phyloP scores from a whole-genome alignment of 2,888 invertebrate genomes.

The Tachina fera region DNA sequence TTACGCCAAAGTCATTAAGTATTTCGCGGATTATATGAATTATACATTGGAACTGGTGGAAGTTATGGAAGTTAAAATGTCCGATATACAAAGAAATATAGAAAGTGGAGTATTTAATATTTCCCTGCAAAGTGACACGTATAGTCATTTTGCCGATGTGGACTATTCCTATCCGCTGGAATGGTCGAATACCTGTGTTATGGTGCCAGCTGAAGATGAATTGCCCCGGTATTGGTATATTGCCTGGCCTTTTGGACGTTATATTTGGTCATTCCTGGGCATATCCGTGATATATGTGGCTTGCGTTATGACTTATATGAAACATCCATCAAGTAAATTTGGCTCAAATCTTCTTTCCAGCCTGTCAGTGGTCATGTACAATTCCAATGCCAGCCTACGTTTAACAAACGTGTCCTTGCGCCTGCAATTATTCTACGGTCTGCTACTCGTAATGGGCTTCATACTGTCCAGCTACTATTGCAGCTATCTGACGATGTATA shows the following conservation, averaged over 20 bases:
- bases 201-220: slow-evolving; percentile 80
- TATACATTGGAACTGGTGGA: slow-evolving; percentile 74
- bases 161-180: slow-evolving; percentile 78
- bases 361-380: slow-evolving; percentile 76
- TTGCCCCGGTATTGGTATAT: slow-evolving; percentile 79
- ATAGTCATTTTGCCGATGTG: slow-evolving; percentile 53
- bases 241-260: slow-evolving; percentile 77
- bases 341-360: slow-evolving; percentile 75
- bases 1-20: slow-evolving; percentile 73
- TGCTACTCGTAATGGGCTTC: slow-evolving; percentile 77
- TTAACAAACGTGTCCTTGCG: slow-evolving; percentile 73
- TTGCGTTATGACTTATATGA: slow-evolving; percentile 75
- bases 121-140: slow-evolving; percentile 72
- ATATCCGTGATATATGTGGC: slow-evolving; percentile 77
- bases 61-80: slow-evolving; percentile 68
- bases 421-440: slow-evolving; percentile 75
- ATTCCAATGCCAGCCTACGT: slow-evolving; percentile 75
- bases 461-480: slow-evolving; percentile 77
- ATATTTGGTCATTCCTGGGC: slow-evolving; percentile 76
- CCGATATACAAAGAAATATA: slow-evolving; percentile 71
- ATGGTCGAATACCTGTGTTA: slow-evolving; percentile 77
- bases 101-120: slow-evolving; percentile 74
- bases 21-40: slow-evolving; percentile 74
- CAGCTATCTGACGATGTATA: slow-evolving; percentile 78
- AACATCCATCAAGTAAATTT: slow-evolving; percentile 65